Base-by-base conservation (phyloP, 2,888 invertebrate species). In the Dryobota labecula region DNA sequence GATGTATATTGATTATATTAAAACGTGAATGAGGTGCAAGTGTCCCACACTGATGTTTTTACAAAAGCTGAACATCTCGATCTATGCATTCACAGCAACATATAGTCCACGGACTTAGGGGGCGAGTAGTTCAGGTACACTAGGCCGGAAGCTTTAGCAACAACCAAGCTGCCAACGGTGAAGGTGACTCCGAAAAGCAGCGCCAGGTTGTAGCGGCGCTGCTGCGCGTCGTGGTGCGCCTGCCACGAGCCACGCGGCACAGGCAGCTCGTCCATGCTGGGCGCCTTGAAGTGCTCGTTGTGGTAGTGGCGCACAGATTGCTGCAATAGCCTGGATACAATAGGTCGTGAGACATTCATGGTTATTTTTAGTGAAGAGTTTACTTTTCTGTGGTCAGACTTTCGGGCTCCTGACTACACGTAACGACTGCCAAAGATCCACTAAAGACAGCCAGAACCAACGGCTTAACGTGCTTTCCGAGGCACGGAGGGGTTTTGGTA, bases 201-300 rank as follows among this genome's bases (percentile, higher is more conserved):
- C 20, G 97, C 95, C 13, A 96, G 90, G 87, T 98, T 98, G 95
- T 97, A 97, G 87, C 96, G 97, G 78, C 96, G 93, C 89, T 98
- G 97, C 75, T 96, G 96, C 45, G 97, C 96, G 68, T 97, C 96
- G 87, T 98, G 88, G 60, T 96, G 92, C 66, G 97, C 96, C 90
- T 98, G 96, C 98, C 98, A 98, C 33, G 97, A 97, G 69, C 98
- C 98, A 72, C 96, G 94, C 1, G 98, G 98, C 63, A 97, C 96
- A 0, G 98, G 98, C 90, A 98, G 92, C 90, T 98, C 98, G 86
- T 98, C 97, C 97, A 98, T 97, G 18, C 97, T 97, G 2, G 96
- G 91, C 1, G 92, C 89, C 88, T 94, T 94, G 90, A 94, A 93
- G 79, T 91, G 88, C 69, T 84, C 92, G 27, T 85, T 90, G 81